A percentile compares a stretch with the other conserved stretches of the same genome.
Evolutionary conservation across 2,797 vertebrate genomes (phyloP).

Genomic region (Carcharodon carcharias): DNA sequence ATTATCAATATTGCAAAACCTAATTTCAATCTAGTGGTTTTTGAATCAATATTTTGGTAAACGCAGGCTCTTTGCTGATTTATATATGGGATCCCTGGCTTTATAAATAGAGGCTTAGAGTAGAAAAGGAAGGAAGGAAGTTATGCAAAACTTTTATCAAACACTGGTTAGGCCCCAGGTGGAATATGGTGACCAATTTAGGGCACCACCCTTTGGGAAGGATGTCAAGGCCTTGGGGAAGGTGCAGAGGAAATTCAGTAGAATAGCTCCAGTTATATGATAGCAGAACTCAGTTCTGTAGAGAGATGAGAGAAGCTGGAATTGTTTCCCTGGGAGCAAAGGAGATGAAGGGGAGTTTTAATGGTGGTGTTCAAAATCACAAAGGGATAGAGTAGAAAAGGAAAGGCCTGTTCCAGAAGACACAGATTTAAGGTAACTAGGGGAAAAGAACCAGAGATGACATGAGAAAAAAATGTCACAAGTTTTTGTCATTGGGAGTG

Average conservation of each 20-base stretch:
- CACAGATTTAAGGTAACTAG: no score
- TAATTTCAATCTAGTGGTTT: not conserved
- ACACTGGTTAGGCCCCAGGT: not conserved
- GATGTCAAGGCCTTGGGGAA: not conserved
- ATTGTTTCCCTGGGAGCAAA: not conserved
- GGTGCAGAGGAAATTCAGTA: not conserved
- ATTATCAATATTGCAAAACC: conserved; percentile 13
- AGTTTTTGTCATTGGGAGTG: no score
- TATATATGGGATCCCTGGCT: not conserved
- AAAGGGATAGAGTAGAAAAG: not conserved
- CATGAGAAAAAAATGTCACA: no score
- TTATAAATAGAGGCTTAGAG: not conserved
- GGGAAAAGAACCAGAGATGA: no score
- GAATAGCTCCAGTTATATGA: not conserved
- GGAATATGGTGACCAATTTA: not conserved
- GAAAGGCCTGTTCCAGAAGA: not conserved
- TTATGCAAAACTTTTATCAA: not conserved
- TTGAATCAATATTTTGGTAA: conserved; percentile 1
- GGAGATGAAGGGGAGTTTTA: not conserved
- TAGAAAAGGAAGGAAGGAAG: not conserved
- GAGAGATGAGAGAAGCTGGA: not conserved
- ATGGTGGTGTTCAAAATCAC: not conserved
- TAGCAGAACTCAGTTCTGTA: not conserved
- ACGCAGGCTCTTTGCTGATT: not conserved
- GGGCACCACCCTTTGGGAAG: not conserved